phyloP scores from a whole-genome alignment of 2,797 vertebrate genomes.

The Thamnophis elegans region DNA sequence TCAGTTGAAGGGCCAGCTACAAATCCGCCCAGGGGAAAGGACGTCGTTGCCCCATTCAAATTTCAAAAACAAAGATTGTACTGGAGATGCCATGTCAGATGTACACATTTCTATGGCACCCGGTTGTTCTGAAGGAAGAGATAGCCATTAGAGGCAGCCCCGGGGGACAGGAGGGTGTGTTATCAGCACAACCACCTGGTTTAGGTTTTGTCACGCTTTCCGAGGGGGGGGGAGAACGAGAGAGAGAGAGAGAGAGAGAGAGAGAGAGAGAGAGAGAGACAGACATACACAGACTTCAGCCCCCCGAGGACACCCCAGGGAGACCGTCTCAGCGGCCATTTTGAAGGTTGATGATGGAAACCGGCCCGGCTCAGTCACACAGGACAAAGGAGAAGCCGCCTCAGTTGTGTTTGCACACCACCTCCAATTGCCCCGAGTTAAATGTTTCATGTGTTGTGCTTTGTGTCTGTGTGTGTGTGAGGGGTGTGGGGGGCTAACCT shows the following conservation, averaged over 20 bases:
- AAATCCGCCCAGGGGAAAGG: not conserved
- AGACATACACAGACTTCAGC: not conserved
- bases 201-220: fast-evolving
- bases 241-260: not conserved
- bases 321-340: not conserved
- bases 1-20: not conserved
- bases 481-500: not conserved
- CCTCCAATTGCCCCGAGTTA: not conserved
- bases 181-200: slow-evolving; percentile 22
- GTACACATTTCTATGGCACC: not conserved
- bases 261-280: no score
- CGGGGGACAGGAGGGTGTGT: not conserved
- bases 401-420: not conserved
- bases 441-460: not conserved
- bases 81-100: slow-evolving; percentile 31
- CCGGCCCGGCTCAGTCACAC: not conserved
- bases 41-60: not conserved
- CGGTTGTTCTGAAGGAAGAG: slow-evolving; percentile 28
- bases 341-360: not conserved
- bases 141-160: slow-evolving; percentile 24
- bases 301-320: not conserved
- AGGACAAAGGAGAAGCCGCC: not conserved
- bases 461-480: no score
- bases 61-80: slow-evolving; percentile 17
- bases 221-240: no score